phyloP scores from a whole-genome alignment of 2,113 vertebrate genomes.

The Percina caprodes region DNA sequence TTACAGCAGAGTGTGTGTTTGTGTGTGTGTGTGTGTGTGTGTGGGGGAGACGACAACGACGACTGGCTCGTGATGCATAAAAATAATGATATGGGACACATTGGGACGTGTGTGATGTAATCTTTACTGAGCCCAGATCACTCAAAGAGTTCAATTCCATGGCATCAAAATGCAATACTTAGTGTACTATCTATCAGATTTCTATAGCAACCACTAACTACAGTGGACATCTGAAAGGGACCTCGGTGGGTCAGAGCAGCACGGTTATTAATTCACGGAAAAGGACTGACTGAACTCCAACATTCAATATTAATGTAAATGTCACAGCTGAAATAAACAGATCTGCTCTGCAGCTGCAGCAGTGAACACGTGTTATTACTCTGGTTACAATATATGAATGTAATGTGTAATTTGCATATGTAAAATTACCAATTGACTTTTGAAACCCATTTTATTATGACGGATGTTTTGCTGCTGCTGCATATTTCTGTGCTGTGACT shows the following conservation, averaged over 20 bases:
- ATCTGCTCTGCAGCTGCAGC: slow-evolving; percentile 3
- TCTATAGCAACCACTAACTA: not conserved
- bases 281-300: not conserved
- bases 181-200: not conserved
- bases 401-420: slow-evolving; percentile 44
- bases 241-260: slow-evolving; percentile 19
- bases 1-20: too few relatives aligned
- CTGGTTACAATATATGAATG: slow-evolving; percentile 7
- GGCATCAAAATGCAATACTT: not conserved
- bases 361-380: slow-evolving; percentile 13
- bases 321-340: slow-evolving; percentile 28
- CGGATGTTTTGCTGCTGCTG: slow-evolving; percentile 26
- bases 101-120: too few relatives aligned
- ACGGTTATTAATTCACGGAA: not conserved
- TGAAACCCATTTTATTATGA: slow-evolving; percentile 37
- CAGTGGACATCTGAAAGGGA: not conserved
- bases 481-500: slow-evolving; percentile 14
- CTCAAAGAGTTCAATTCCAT: not conserved
- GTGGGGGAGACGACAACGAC: too few relatives aligned
- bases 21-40: too few relatives aligned
- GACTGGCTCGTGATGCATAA: too few relatives aligned
- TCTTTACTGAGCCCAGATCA: not conserved
- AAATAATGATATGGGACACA: too few relatives aligned
- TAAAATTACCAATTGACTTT: slow-evolving; percentile 45
- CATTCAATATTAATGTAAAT: slow-evolving; percentile 39